Base-by-base conservation (phyloP, 2,797 vertebrate genomes). In the Lacerta bilineata region DNA sequence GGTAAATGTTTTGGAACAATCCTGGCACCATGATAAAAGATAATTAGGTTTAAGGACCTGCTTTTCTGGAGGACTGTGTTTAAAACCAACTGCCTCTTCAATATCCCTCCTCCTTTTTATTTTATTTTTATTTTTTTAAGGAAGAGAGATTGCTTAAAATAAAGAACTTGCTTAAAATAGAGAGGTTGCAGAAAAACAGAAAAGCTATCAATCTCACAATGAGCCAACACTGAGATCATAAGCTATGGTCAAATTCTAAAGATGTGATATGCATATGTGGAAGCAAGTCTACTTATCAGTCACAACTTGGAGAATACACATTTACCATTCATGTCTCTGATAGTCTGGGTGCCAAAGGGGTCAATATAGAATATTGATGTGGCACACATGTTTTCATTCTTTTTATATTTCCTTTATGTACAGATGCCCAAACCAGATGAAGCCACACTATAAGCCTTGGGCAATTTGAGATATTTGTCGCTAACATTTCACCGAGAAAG, bases 1-100 rank as follows among this genome's bases (percentile, higher is more conserved):
- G 1, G 68, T 76, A 89, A 91, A 9, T 68, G 4, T 86, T 89
- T 39, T 64, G 74, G 39, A 29, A n/a, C 86, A 86, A 87, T 91
- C 79, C 69, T 46, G 59, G 64, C 5, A 77, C 7, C 55, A 85
- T 15, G 15, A 75, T 75, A 81, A 72, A 81, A 72, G 29, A 76
- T 87, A 87, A 80, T 85, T 90, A 13, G 55, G 33, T 69, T 88
- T 89, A 68, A 77, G 18, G 66, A 36, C 76, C 46, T 3, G 46
- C 7, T 74, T 55, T 80, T 81, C 20, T 69, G 9, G 3, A 69
- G 59, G 36, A 86, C 66, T 76, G 25, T 59, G 84, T 50, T 81
- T 83, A 0, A 39, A 80, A 88, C 89, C 85, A 85, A 41, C 20
- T 50, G 2, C 17, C 83, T 29, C 9, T 5, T 39, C 61, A 87